These are phyloP conservation scores for Triops cancriformis DNA, from an alignment of 1,140 invertebrate genomes.

Conservation along the genomic window DNA sequence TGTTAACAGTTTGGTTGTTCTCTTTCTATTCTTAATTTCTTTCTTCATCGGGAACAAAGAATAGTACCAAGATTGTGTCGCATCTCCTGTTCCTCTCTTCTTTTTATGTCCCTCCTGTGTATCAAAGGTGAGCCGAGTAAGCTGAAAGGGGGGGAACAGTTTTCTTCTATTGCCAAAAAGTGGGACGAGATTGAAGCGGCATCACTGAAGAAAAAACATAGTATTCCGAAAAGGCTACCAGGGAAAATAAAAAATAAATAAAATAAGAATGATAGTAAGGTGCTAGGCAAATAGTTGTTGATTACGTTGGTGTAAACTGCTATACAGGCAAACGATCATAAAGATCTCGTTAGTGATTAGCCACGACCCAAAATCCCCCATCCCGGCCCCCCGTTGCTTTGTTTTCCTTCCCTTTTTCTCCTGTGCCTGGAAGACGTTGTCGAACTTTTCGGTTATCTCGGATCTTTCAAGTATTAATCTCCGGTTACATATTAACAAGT, in stretches of 20 bases:
- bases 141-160: too few species aligned
- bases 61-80: too few species aligned
- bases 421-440: neutral
- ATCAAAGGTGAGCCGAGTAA: too few species aligned
- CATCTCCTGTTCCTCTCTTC: neutral
- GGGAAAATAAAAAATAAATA: too few species aligned
- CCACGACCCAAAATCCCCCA: neutral
- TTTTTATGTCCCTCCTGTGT: neutral
- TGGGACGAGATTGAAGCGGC: too few species aligned
- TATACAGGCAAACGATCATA: neutral
- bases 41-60: too few species aligned
- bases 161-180: too few species aligned
- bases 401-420: neutral
- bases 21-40: neutral
- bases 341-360: neutral
- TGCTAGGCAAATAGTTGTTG: constrained; percentile 13
- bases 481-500: too few species aligned
- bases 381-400: neutral
- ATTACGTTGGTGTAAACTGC: neutral
- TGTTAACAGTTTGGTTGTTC: neutral
- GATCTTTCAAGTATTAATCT: neutral
- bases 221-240: too few species aligned
- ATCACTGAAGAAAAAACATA: too few species aligned
- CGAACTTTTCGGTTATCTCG: neutral
- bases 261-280: neutral